These are phyloP conservation scores for Elephantulus edwardii DNA, from an alignment of 2,113 vertebrate species.

Conservation along the genomic window DNA sequence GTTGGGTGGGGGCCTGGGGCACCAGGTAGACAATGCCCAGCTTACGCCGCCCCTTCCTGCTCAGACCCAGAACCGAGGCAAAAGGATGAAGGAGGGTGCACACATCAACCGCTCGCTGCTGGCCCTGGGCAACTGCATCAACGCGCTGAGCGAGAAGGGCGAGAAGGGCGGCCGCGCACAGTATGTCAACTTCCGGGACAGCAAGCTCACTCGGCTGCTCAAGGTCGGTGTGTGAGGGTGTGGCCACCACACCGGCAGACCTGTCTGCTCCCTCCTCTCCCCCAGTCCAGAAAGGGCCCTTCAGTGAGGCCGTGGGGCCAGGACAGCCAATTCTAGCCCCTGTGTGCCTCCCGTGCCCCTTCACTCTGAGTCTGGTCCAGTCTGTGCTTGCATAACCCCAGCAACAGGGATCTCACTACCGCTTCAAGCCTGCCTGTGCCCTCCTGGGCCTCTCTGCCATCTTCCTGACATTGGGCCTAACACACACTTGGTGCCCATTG, in stretches of 20 bases:
- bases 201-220: conserved; percentile 94
- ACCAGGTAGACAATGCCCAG: too few species aligned
- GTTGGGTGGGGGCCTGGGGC: background rate
- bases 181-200: conserved; percentile 95
- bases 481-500: too few species aligned
- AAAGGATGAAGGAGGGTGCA: conserved; percentile 92
- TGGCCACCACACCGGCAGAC: accelerated
- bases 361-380: background rate
- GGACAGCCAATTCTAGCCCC: background rate
- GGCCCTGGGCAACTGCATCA: conserved; percentile 96
- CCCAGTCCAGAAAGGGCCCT: too few species aligned
- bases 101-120: conserved; percentile 96
- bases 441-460: too few species aligned
- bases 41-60: background rate
- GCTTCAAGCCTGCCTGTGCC: background rate
- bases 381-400: background rate
- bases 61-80: conserved; percentile 81
- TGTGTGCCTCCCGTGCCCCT: too few species aligned
- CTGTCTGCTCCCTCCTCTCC: accelerated
- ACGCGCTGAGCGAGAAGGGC: conserved; percentile 90
- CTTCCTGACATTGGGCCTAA: too few species aligned
- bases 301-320: too few species aligned
- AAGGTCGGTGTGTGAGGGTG: conserved; percentile 87
- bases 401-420: background rate
- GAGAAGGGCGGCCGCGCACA: conserved; percentile 86